Base-by-base conservation (phyloP, 1,140 invertebrate genomes). In the Alviniconcha marisindica region DNA sequence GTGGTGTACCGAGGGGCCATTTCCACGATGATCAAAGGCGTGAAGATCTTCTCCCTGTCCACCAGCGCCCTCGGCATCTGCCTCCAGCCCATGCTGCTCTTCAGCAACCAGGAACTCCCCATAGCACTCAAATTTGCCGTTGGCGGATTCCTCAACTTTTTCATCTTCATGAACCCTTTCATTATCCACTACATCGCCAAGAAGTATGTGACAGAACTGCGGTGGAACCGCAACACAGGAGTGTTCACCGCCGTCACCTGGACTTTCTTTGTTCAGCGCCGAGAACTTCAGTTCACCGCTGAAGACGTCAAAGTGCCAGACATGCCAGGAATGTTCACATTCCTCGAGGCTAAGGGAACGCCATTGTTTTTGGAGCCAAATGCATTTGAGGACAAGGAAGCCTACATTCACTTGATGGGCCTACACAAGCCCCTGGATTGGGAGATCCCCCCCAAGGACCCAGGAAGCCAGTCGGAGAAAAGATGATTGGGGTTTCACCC, bases 341-440 rank as follows among this genome's bases (percentile, higher is more conserved):
- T 96, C 28, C 95, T 97, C 89, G 74, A 94, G 69, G 95, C 95
- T 0, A 96, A 96, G 88, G 88, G 88, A 1, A 90, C 89, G 31
- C 95, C 97, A 1, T 88, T 98, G 0, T 97, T 98, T 90, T 93
- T 98, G 21, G 96, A 97, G 91, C 94, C 95, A 0, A 91, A 93
- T 1, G 90, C 94, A 24, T 98, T 98, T 88, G 91, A 94, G 12
- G 94, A 96, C 86, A 93, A 95, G 0, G 90, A 94, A 81, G 96
- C 97, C 91, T 98, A 97, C 93, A 95, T 94, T 51, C 95, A 95
- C 88, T 95, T 99, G 66, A 97, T 98, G 96, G 97, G 97, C 2
- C 98, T 96, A 91, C 97, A 99, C 89, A 97, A 97, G 92, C 97
- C 97, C 12, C 93, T 98, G 54, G 96, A 98, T 18, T 88, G 83